Percentiles rank a stretch among this genome's conserved stretches.
These are phyloP conservation scores for Ctenicera cuprea DNA, from an alignment of 2,888 invertebrate species.

Conservation along the genomic window DNA sequence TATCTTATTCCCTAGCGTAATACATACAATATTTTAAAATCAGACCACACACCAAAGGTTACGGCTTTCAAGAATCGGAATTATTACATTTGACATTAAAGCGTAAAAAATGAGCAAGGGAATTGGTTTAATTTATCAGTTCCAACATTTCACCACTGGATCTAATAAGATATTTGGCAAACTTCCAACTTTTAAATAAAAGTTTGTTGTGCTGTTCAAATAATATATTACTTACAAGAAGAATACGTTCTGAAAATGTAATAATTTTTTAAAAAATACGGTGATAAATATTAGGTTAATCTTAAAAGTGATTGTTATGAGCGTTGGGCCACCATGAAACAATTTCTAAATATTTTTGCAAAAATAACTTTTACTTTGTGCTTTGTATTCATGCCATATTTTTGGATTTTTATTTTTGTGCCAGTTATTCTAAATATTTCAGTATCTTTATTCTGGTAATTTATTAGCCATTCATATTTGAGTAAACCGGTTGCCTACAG, in stretches of 20 bases:
- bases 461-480: constrained; percentile 5
- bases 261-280: background rate
- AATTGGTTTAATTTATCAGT: constrained; percentile 41
- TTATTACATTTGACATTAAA: background rate
- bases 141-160: constrained; percentile 27
- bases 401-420: background rate
- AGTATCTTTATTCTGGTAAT: background rate
- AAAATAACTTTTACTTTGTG: background rate
- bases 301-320: constrained; percentile 6
- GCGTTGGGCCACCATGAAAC: background rate
- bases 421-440: constrained; percentile 6
- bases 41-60: too few species aligned
- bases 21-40: too few species aligned
- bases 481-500: constrained; percentile 14
- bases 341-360: background rate
- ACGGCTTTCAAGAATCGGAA: too few species aligned
- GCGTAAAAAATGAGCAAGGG: constrained; percentile 32
- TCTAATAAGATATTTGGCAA: constrained; percentile 34
- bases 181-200: constrained; percentile 30
- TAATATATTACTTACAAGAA: constrained; percentile 12
- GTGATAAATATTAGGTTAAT: constrained; percentile 1
- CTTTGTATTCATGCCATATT: background rate
- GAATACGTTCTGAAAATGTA: background rate
- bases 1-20: too few species aligned
- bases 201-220: constrained; percentile 30